phyloP scores from a whole-genome alignment of 2,888 invertebrate species.

The Gibbula magus region DNA sequence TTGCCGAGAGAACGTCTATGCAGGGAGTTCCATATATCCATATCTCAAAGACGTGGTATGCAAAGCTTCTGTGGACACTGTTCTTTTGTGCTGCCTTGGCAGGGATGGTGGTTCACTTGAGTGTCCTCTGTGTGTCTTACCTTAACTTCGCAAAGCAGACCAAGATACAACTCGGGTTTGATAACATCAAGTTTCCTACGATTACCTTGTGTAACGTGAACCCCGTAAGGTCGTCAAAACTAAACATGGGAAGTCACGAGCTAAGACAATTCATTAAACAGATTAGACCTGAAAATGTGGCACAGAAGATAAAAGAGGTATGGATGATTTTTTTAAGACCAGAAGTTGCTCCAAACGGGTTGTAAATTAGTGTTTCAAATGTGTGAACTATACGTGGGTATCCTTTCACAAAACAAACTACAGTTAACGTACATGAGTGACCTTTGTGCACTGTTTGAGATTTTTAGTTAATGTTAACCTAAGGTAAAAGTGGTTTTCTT shows the following conservation, averaged over 20 bases:
- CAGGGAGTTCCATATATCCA: slow-evolving; percentile 57
- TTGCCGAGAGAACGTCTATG: slow-evolving; percentile 60
- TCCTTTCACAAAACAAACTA: too few species aligned
- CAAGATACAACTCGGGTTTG: slow-evolving; percentile 32
- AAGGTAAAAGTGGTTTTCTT: too few species aligned
- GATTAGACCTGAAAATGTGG: neutral
- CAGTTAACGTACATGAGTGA: too few species aligned
- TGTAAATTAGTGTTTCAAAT: too few species aligned
- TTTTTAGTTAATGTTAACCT: too few species aligned
- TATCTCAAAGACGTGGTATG: slow-evolving; percentile 42
- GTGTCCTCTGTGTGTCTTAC: slow-evolving; percentile 45
- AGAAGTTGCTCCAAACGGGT: too few species aligned
- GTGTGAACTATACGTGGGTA: too few species aligned
- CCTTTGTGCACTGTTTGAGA: too few species aligned
- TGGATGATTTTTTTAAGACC: too few species aligned
- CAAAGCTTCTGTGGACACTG: slow-evolving; percentile 47
- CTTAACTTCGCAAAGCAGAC: slow-evolving; percentile 47
- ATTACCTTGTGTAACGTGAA: slow-evolving; percentile 44
- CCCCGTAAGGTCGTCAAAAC: slow-evolving; percentile 27
- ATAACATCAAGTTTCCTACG: slow-evolving; percentile 38
- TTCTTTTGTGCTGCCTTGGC: slow-evolving; percentile 43
- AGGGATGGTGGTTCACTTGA: slow-evolving; percentile 50
- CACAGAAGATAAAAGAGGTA: neutral
- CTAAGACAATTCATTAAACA: slow-evolving; percentile 16
- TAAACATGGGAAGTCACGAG: neutral